phyloP scores from a whole-genome alignment of 2,888 invertebrate species.

The Allophyes oxyacanthae region DNA sequence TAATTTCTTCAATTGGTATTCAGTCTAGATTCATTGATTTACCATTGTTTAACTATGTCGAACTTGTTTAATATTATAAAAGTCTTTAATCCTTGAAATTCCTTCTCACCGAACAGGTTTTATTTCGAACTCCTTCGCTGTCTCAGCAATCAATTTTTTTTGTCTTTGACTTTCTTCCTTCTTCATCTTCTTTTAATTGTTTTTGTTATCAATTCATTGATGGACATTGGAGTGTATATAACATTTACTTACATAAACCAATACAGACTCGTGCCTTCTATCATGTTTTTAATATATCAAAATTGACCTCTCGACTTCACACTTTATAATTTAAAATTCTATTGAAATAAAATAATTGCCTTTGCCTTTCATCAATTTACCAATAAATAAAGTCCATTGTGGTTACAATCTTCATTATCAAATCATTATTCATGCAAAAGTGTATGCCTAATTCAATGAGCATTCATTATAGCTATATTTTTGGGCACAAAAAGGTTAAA shows the following conservation, averaged over 20 bases:
- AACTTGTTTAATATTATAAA: too few relatives aligned
- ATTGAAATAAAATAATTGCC: not conserved
- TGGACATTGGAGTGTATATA: too few relatives aligned
- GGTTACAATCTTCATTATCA: slow-evolving; percentile 14
- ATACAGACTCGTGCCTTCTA: too few relatives aligned
- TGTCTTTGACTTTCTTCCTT: too few relatives aligned
- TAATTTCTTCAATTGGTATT: slow-evolving; percentile 47
- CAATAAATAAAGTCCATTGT: slow-evolving; percentile 22
- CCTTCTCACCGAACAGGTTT: too few relatives aligned
- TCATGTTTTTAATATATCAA: too few relatives aligned
- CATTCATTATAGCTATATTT: slow-evolving; percentile 1
- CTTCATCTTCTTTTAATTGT: too few relatives aligned
- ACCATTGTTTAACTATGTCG: not conserved
- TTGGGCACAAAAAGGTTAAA: slow-evolving; percentile 29
- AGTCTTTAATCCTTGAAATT: too few relatives aligned
- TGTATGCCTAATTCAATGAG: slow-evolving; percentile 20
- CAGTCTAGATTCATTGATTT: slow-evolving; percentile 46
- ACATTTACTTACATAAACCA: too few relatives aligned
- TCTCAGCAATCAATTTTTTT: too few relatives aligned
- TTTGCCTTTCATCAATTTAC: slow-evolving; percentile 24
- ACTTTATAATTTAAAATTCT: slow-evolving; percentile 11
- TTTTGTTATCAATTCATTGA: too few relatives aligned
- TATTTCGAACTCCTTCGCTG: too few relatives aligned
- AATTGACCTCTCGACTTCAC: not conserved
- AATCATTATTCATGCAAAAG: slow-evolving; percentile 7